Conservation (phyloP, 1,140 invertebrate genomes). For the Hyles euphorbiae region DNA sequence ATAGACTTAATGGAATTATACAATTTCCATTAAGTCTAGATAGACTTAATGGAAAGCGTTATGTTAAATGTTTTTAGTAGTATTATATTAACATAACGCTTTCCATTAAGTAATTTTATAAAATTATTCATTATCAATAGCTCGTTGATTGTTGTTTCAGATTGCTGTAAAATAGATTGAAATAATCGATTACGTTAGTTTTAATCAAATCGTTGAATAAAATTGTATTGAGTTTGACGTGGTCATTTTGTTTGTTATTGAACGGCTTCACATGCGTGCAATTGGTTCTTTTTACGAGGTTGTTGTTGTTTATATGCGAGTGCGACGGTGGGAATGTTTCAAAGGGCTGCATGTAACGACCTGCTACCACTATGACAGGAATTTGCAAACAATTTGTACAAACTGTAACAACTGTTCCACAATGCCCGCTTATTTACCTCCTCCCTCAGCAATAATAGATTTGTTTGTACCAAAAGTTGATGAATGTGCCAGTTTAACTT, state of each 20-base stretch:
- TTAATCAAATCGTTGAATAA: constrained; percentile 7
- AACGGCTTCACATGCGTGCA: constrained; percentile 55
- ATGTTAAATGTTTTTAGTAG: too few species aligned
- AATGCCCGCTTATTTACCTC: too few species aligned
- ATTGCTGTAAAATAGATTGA: constrained; percentile 2
- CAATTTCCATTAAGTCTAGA: too few species aligned
- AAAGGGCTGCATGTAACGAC: constrained; percentile 17
- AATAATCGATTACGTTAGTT: constrained; percentile 1
- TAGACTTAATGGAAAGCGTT: too few species aligned
- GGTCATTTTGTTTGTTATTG: constrained; percentile 25
- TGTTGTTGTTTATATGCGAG: constrained; percentile 42
- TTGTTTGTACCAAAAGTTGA: too few species aligned
- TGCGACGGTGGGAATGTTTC: constrained; percentile 24
- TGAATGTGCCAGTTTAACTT: too few species aligned
- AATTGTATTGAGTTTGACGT: constrained; percentile 4
- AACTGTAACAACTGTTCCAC: neutral
- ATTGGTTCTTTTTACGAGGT: constrained; percentile 56
- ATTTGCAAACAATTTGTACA: constrained; percentile 10
- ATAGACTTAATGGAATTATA: too few species aligned
- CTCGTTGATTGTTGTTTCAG: constrained; percentile 1
- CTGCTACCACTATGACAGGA: constrained; percentile 12
- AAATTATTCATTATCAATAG: too few species aligned
- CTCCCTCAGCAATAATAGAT: too few species aligned
- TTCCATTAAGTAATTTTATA: too few species aligned
- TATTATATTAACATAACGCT: too few species aligned